Conservation (phyloP, 2,888 invertebrate species). For the Tupiocoris notatus region DNA sequence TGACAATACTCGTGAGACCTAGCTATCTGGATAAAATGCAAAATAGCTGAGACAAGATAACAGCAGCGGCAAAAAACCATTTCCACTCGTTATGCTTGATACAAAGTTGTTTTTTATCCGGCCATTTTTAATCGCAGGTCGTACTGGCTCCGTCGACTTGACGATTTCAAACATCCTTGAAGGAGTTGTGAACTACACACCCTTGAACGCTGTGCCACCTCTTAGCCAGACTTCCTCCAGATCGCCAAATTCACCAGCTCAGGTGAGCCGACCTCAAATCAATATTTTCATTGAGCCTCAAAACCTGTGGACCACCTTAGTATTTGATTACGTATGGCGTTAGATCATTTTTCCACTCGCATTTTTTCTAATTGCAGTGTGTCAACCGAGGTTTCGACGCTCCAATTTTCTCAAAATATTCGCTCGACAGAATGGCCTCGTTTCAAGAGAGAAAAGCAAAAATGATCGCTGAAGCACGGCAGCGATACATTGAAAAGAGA, state of each 20-base stretch:
- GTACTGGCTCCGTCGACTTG: slow-evolving; percentile 54
- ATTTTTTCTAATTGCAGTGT: slow-evolving; percentile 4
- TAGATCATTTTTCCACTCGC: neutral
- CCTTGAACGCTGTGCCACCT: slow-evolving; percentile 42
- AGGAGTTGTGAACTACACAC: slow-evolving; percentile 51
- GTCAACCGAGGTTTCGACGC: slow-evolving; percentile 2
- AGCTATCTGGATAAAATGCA: too few relatives aligned
- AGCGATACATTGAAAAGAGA: slow-evolving; percentile 76
- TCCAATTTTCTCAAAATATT: slow-evolving; percentile 51
- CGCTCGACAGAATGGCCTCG: slow-evolving; percentile 66
- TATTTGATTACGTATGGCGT: neutral
- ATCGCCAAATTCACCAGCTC: neutral
- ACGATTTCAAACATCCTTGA: slow-evolving; percentile 51
- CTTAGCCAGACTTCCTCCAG: slow-evolving; percentile 1
- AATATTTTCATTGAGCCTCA: too few relatives aligned
- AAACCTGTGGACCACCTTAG: too few relatives aligned
- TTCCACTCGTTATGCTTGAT: too few relatives aligned
- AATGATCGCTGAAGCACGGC: slow-evolving; percentile 74
- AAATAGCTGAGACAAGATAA: too few relatives aligned
- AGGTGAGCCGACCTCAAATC: neutral
- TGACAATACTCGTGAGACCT: too few relatives aligned
- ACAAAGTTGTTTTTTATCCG: too few relatives aligned
- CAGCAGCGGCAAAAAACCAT: too few relatives aligned
- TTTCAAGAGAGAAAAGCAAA: slow-evolving; percentile 76
- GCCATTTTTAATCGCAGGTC: slow-evolving; percentile 40